phyloP scores from a whole-genome alignment of 2,888 invertebrate genomes.

The Cryptus viduatorius region DNA sequence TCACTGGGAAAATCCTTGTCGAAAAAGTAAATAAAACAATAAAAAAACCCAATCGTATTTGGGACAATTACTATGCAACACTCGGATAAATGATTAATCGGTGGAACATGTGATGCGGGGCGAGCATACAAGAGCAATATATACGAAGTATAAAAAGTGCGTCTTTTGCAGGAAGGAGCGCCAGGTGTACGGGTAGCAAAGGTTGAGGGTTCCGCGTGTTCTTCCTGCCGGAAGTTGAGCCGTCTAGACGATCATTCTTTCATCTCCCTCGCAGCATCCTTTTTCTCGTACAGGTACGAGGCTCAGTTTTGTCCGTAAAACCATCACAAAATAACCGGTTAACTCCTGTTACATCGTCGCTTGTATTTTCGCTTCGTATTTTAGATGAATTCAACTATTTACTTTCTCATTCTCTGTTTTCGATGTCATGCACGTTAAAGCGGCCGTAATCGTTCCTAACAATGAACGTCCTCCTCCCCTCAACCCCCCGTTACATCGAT shows the following conservation, averaged over 20 bases:
- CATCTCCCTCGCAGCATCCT: slow-evolving; percentile 33
- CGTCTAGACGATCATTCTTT: slow-evolving; percentile 80
- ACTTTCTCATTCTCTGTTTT: neutral
- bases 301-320: slow-evolving; percentile 51
- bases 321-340: slow-evolving; percentile 13
- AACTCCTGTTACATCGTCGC: neutral
- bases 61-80: neutral
- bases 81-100: slow-evolving; percentile 6
- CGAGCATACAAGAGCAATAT: neutral
- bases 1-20: too few relatives aligned
- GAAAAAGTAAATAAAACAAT: too few relatives aligned
- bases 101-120: neutral
- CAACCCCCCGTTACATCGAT: neutral
- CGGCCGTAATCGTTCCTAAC: neutral
- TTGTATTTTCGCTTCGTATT: neutral
- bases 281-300: slow-evolving; percentile 19
- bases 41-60: neutral
- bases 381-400: neutral
- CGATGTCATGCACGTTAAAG: neutral
- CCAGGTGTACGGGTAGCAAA: slow-evolving; percentile 71
- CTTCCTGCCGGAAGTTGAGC: slow-evolving; percentile 79
- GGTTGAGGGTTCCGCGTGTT: slow-evolving; percentile 65
- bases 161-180: slow-evolving; percentile 59
- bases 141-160: slow-evolving; percentile 28
- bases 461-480: neutral